These are phyloP conservation scores for Cyprinodon diabolis DNA, from an alignment of 2,797 vertebrate species.

Conservation along the genomic window DNA sequence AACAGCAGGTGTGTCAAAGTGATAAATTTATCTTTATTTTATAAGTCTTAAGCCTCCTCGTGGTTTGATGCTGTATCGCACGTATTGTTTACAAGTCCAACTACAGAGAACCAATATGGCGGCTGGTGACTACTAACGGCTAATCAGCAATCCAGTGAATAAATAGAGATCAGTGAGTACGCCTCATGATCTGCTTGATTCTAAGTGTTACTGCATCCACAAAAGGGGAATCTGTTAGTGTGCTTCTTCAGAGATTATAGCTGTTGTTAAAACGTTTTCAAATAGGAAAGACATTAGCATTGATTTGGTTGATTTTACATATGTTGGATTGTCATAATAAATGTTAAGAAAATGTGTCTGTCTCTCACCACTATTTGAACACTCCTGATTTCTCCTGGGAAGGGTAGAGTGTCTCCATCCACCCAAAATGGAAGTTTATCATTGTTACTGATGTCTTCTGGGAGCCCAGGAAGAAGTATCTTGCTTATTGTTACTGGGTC, in stretches of 20 bases:
- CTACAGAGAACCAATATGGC: no score
- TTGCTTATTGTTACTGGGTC: slow-evolving; percentile 59
- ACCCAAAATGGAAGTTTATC: slow-evolving; percentile 45
- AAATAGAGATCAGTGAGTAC: no score
- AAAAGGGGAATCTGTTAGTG: neutral
- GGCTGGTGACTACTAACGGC: no score
- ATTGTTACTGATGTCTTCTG: slow-evolving; percentile 30
- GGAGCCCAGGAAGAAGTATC: slow-evolving; percentile 57
- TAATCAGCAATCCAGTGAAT: no score
- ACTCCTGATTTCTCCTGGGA: slow-evolving; percentile 56
- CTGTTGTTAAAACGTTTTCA: neutral
- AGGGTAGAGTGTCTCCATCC: slow-evolving; percentile 51
- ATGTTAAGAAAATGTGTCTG: neutral
- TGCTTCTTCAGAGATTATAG: neutral
- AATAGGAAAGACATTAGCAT: neutral
- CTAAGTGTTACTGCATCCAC: neutral
- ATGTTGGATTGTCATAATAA: neutral
- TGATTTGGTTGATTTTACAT: neutral
- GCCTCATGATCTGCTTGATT: neutral
- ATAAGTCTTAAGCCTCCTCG: no score
- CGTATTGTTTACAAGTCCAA: no score
- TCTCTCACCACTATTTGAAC: slow-evolving; percentile 61
- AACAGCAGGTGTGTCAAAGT: no score
- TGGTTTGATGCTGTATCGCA: no score
- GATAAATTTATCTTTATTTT: no score